These are phyloP conservation scores for Tautogolabrus adspersus DNA, from an alignment of 2,113 vertebrate species.

Conservation along the genomic window DNA sequence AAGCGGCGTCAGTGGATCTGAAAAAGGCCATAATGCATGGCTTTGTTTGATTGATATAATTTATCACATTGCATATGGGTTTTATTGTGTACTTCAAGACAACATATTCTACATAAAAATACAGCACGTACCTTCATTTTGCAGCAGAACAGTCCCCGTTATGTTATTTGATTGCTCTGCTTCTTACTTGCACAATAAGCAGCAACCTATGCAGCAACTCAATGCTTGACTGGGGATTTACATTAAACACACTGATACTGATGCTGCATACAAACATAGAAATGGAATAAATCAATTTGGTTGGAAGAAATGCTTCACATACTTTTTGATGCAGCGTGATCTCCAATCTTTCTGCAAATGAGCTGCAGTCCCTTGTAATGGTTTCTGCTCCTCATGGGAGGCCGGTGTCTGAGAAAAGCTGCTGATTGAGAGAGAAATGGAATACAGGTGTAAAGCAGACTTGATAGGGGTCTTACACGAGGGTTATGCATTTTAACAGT, in stretches of 20 bases:
- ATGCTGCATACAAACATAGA: slow-evolving; percentile 80
- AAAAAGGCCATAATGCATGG: slow-evolving; percentile 23
- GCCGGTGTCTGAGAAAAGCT: slow-evolving; percentile 81
- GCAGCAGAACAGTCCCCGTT: slow-evolving; percentile 36
- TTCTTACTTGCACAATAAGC: slow-evolving; percentile 66
- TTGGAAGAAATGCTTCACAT: slow-evolving; percentile 79
- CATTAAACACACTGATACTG: slow-evolving; percentile 82
- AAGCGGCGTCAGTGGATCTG: slow-evolving; percentile 41
- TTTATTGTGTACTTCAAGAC: slow-evolving; percentile 9
- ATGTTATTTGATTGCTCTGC: slow-evolving; percentile 47
- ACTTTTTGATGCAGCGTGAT: slow-evolving; percentile 81
- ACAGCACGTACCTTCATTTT: slow-evolving; percentile 34
- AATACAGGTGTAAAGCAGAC: slow-evolving; percentile 87
- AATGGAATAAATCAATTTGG: slow-evolving; percentile 84
- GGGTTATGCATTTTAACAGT: slow-evolving; percentile 88
- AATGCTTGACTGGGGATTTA: slow-evolving; percentile 71
- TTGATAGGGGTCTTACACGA: slow-evolving; percentile 87
- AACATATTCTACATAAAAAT: slow-evolving; percentile 37
- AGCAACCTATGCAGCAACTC: slow-evolving; percentile 61
- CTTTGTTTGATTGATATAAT: slow-evolving; percentile 51
- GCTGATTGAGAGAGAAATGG: slow-evolving; percentile 87
- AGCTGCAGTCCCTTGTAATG: slow-evolving; percentile 84
- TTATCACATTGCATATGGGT: slow-evolving; percentile 29
- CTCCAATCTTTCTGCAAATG: slow-evolving; percentile 88
- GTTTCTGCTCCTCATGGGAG: slow-evolving; percentile 85